A percentile compares a stretch with the other conserved stretches of the same genome.
Evolutionary conservation across 2,113 vertebrate genomes (phyloP).

Genomic region (Alexandromys fortis): DNA sequence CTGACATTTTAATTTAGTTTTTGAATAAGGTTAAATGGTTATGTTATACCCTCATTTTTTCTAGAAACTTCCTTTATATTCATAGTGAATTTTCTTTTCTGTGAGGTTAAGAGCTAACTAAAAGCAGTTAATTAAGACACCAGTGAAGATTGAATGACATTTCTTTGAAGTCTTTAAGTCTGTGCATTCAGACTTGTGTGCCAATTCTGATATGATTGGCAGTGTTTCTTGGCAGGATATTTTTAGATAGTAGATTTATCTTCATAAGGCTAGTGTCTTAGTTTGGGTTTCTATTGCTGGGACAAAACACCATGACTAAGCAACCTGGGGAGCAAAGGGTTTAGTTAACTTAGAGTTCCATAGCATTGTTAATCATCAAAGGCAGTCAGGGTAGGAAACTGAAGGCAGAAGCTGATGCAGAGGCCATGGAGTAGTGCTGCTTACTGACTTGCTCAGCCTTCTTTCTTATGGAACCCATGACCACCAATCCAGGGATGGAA

Average conservation of each 20-base stretch:
- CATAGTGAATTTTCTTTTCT: background rate
- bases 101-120: background rate
- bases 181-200: background rate
- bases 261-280: background rate
- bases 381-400: background rate
- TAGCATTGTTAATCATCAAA: background rate
- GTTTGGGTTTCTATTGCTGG: background rate
- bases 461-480: background rate
- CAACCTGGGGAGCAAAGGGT: background rate
- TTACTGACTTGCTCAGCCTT: background rate
- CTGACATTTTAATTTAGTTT: conserved; percentile 1
- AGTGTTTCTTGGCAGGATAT: background rate
- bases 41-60: background rate
- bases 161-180: background rate
- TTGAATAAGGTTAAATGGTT: background rate
- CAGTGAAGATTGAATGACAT: background rate
- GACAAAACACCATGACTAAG: background rate
- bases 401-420: background rate
- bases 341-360: background rate
- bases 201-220: background rate
- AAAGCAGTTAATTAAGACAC: background rate
- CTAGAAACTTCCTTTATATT: background rate
- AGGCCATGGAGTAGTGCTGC: background rate
- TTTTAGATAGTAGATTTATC: background rate
- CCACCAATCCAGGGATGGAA: background rate